Conservation (phyloP, 2,888 invertebrate species). For the Elysia crispata region DNA sequence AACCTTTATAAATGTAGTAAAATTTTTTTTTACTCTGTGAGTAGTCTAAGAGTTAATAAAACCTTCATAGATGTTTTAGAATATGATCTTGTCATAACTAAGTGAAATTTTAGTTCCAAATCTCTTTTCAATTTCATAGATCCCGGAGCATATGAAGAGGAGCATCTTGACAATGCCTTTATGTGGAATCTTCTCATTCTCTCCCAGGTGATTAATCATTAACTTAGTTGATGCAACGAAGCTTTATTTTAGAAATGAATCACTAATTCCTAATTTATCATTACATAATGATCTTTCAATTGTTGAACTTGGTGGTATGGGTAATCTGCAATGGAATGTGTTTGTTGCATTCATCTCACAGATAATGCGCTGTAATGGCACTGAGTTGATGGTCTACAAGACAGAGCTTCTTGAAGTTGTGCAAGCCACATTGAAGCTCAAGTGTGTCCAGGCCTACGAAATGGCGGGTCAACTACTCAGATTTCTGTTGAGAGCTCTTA, state of each 20-base stretch:
- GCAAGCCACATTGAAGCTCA: constrained; percentile 84
- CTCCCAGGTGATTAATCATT: constrained; percentile 80
- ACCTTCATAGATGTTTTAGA: no score
- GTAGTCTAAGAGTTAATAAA: no score
- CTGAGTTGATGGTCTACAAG: constrained; percentile 83
- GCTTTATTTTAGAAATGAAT: not conserved
- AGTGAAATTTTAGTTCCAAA: no score
- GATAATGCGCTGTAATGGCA: constrained; percentile 84
- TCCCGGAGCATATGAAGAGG: constrained; percentile 84
- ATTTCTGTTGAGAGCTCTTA: constrained; percentile 81
- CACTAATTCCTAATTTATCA: not conserved
- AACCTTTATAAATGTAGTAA: no score
- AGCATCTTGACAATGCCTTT: constrained; percentile 87
- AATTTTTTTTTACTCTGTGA: no score
- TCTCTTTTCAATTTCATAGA: constrained; percentile 63
- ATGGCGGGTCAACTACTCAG: constrained; percentile 83
- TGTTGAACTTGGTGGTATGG: no score
- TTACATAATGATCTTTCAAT: no score
- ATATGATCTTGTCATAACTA: no score
- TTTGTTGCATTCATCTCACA: constrained; percentile 51
- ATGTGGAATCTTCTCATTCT: constrained; percentile 87
- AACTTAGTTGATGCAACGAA: not conserved
- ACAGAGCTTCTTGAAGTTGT: constrained; percentile 84
- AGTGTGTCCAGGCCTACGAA: constrained; percentile 83
- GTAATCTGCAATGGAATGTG: no score